Conservation (phyloP, 2,113 vertebrate genomes). For the Pollachius pollachius region DNA sequence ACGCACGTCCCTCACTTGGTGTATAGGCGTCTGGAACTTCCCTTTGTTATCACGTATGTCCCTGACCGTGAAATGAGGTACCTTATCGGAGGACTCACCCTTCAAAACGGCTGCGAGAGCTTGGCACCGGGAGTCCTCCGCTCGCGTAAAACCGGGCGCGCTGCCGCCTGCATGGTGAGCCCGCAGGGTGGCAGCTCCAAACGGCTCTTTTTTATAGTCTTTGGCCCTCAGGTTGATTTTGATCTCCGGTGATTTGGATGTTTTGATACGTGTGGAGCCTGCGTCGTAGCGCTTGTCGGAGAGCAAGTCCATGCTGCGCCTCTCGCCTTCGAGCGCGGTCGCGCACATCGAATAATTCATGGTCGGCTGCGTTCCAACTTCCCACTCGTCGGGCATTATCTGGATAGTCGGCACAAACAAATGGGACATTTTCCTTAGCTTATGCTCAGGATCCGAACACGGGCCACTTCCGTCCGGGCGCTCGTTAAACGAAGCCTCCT, state of each 20-base stretch:
- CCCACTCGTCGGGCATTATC: slow-evolving; percentile 70
- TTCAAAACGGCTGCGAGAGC: slow-evolving; percentile 62
- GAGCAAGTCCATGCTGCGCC: slow-evolving; percentile 23
- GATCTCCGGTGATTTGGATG: slow-evolving; percentile 85
- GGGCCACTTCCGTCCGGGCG: slow-evolving; percentile 28
- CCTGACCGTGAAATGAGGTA: slow-evolving; percentile 90
- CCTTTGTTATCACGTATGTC: slow-evolving; percentile 86
- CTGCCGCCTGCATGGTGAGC: slow-evolving; percentile 74
- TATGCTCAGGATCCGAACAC: slow-evolving; percentile 41
- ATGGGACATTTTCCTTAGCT: slow-evolving; percentile 88
- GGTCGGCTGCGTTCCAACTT: slow-evolving; percentile 47
- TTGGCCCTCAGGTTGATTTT: slow-evolving; percentile 83
- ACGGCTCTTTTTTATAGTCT: slow-evolving; percentile 71
- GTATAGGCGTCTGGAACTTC: slow-evolving; percentile 83
- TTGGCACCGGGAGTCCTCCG: slow-evolving; percentile 71
- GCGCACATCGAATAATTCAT: slow-evolving; percentile 22
- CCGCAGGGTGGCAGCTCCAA: slow-evolving; percentile 82
- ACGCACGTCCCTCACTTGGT: slow-evolving; percentile 92
- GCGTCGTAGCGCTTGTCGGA: slow-evolving; percentile 46
- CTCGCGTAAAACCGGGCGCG: slow-evolving; percentile 43
- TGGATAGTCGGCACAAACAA: slow-evolving; percentile 93
- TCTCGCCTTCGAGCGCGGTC: slow-evolving; percentile 20
- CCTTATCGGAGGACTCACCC: slow-evolving; percentile 81
- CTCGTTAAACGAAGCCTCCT: slow-evolving; percentile 32
- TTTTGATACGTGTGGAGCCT: slow-evolving; percentile 39